Base-by-base conservation (phyloP, 1,140 invertebrate genomes). In the Bombus waltoni region DNA sequence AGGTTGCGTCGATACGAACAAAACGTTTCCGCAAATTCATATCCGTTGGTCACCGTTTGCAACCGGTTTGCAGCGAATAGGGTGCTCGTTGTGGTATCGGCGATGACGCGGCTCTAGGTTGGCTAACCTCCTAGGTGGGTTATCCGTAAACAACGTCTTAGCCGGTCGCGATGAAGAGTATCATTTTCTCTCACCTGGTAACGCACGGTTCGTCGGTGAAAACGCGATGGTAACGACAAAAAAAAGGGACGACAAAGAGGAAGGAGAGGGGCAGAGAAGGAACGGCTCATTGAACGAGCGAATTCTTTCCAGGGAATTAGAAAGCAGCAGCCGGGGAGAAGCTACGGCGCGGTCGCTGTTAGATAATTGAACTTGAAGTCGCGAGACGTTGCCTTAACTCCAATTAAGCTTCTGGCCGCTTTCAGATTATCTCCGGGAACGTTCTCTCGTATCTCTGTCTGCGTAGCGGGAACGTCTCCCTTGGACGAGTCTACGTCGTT, bases 281-380 rank as follows among this genome's bases (percentile, higher is more conserved):
- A 66, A 66, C 9, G 42, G 42, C 57, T 73, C 38, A 38, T 44
- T 22, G 57, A 59, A 53, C 40, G 66, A 53, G 62, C 74, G 38
- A 80, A 85, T 73, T 85, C 68, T 80, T 80, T 53, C 76, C 53
- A 32, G 2, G 68, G 40, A 72, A 85, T 85, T 85, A 85, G 77
- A 85, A 85, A 85, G 83, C 68, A 32, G 77, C 44, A 42, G 70
- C 40, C 11, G 9, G 38, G 68, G 38, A 35, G 22, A 47, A 76
- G n/a, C 28, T 32, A 10, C 25, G 59, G 3, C 38, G 53, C 35
- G 25, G 53, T 28, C 59, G 10, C 65, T 68, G 32, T 62, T 80
- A 62, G 83, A 85, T 80, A 85, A 85, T 80, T 79, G 83, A 85
- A 83, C 47, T 70, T 72, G 83, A 78, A 38, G 81, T 32, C n/a